A percentile compares a stretch with the other conserved stretches of the same genome.
These are phyloP conservation scores for Amphipoea oculea DNA, from an alignment of 2,888 invertebrate species.

Conservation along the genomic window DNA sequence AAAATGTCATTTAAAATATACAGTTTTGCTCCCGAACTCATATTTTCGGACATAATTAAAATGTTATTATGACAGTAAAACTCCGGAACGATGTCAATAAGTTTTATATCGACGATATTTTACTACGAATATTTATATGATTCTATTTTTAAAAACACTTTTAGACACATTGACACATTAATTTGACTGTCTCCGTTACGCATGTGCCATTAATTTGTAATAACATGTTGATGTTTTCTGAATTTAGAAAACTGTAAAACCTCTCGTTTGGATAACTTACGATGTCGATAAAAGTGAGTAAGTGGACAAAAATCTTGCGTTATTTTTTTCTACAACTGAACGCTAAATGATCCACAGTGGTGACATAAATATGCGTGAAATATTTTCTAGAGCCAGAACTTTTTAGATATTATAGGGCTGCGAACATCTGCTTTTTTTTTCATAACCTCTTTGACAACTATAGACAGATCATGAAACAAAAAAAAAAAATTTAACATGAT, in stretches of 20 bases:
- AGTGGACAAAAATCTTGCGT: slow-evolving; percentile 29
- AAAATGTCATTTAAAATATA: slow-evolving; percentile 22
- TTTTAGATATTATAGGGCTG: not conserved
- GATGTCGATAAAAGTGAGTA: slow-evolving; percentile 26
- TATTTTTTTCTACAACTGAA: slow-evolving; percentile 13
- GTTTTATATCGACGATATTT: slow-evolving; percentile 53
- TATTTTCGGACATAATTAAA: slow-evolving; percentile 52
- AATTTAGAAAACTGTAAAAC: slow-evolving; percentile 24
- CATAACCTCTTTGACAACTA: too few species aligned
- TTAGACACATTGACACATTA: slow-evolving; percentile 57
- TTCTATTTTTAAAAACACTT: slow-evolving; percentile 50
- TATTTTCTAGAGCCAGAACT: not conserved
- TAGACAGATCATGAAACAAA: not conserved
- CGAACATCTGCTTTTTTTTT: not conserved
- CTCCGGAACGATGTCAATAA: slow-evolving; percentile 40
- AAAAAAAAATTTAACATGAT: not conserved
- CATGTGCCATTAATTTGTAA: slow-evolving; percentile 48
- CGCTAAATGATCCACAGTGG: not conserved
- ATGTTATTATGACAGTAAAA: slow-evolving; percentile 58
- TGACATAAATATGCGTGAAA: slow-evolving; percentile 13
- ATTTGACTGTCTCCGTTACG: slow-evolving; percentile 28
- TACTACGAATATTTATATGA: slow-evolving; percentile 32
- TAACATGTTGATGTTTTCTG: slow-evolving; percentile 32
- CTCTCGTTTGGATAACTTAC: slow-evolving; percentile 36
- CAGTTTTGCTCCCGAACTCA: slow-evolving; percentile 13